phyloP scores from a whole-genome alignment of 2,888 invertebrate species.

The Protula sp. region DNA sequence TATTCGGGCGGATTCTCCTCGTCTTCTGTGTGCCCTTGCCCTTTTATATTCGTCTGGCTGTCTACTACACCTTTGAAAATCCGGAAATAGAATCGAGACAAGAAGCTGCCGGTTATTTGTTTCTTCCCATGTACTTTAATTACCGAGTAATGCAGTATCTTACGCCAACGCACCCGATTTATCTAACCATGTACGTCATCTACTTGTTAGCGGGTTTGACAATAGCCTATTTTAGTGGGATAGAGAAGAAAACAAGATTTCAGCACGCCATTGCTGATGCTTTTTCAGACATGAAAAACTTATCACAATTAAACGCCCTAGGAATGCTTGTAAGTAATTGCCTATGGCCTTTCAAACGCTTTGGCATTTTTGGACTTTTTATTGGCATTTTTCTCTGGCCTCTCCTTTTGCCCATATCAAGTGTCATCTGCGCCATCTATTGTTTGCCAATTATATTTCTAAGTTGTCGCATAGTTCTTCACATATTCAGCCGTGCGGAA shows the following conservation, averaged over 20 bases:
- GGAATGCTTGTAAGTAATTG: conserved; percentile 34
- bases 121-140: conserved; percentile 21
- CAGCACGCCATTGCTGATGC: conserved; percentile 38
- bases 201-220: conserved; percentile 36
- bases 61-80: conserved; percentile 43
- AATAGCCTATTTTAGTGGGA: conserved; percentile 30
- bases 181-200: conserved; percentile 36
- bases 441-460: conserved; percentile 44
- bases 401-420: conserved; percentile 32
- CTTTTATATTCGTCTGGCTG: conserved; percentile 37
- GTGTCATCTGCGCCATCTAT: conserved; percentile 33
- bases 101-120: conserved; percentile 22
- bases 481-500: conserved; percentile 2
- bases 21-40: conserved; percentile 39
- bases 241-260: conserved; percentile 28
- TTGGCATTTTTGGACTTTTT: conserved; percentile 39
- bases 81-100: conserved; percentile 31
- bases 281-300: conserved; percentile 38
- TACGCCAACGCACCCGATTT: conserved; percentile 40
- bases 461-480: conserved; percentile 33
- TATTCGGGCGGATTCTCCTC: conserved; percentile 33
- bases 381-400: conserved; percentile 36
- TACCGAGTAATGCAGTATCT: conserved; percentile 24
- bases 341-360: conserved; percentile 42
- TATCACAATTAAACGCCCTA: conserved; percentile 37